Conservation (phyloP, 2,797 vertebrate genomes). For the Scleropages formosus region DNA sequence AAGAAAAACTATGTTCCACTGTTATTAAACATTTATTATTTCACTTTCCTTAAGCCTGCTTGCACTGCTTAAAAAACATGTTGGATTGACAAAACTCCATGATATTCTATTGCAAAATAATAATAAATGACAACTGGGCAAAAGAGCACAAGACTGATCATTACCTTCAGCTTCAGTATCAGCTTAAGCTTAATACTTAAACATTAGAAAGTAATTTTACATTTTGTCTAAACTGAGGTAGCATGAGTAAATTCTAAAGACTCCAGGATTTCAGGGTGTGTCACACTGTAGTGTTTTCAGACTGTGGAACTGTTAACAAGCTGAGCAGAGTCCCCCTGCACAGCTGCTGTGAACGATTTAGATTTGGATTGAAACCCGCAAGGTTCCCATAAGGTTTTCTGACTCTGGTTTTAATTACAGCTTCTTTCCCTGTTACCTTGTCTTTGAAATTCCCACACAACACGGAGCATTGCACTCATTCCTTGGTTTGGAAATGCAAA, state of each 20-base stretch:
- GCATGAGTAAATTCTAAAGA: not conserved
- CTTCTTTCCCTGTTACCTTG: constrained; percentile 67
- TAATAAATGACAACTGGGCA: no score
- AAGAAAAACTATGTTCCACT: no score
- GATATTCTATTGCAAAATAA: no score
- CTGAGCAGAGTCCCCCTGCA: not conserved
- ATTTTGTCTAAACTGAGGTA: not conserved
- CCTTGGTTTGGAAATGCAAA: constrained; percentile 16
- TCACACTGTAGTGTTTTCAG: not conserved
- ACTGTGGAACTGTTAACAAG: not conserved
- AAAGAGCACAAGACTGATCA: constrained; percentile 8
- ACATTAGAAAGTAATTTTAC: not conserved
- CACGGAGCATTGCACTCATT: not conserved
- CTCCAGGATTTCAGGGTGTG: not conserved
- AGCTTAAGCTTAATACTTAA: not conserved
- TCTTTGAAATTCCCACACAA: constrained; percentile 60
- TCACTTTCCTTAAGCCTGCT: no score
- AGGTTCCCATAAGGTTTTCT: constrained; percentile 54
- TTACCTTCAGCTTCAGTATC: not conserved
- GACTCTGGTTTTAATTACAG: constrained; percentile 74
- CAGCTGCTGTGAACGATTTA: constrained; percentile 16
- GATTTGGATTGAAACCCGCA: constrained; percentile 13
- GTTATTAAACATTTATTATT: no score
- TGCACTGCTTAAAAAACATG: no score
- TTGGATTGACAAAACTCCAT: no score